Evolutionary conservation across 2,888 invertebrate species (phyloP).

Genomic region (Cactoblastis cactorum): DNA sequence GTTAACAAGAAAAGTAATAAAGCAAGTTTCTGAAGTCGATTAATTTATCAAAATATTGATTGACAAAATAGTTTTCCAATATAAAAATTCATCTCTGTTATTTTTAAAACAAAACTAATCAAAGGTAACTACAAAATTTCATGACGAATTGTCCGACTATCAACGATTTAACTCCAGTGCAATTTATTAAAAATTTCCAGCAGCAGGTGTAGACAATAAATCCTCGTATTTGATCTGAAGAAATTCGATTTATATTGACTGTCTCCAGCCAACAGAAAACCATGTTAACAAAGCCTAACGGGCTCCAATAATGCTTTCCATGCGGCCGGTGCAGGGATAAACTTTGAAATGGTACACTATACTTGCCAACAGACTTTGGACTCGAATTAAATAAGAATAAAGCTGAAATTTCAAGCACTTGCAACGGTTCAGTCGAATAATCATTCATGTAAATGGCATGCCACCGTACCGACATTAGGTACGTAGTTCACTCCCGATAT

Average conservation of each 20-base stretch:
- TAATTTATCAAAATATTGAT: too few relatives aligned
- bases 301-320: conserved; percentile 53
- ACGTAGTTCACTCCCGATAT: conserved; percentile 59
- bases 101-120: too few relatives aligned
- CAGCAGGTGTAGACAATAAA: not conserved
- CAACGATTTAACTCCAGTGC: too few relatives aligned
- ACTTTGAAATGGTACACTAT: conserved; percentile 42
- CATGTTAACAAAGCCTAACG: conserved; percentile 54
- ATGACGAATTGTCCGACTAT: too few relatives aligned
- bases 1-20: too few relatives aligned
- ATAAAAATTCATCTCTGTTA: too few relatives aligned
- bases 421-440: conserved; percentile 48
- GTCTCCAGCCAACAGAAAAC: conserved; percentile 28
- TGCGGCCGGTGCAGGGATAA: conserved; percentile 54
- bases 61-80: too few relatives aligned
- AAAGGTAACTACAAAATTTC: too few relatives aligned
- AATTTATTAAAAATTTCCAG: not conserved
- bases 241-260: conserved; percentile 36
- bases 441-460: conserved; percentile 71
- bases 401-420: conserved; percentile 31
- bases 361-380: conserved; percentile 31
- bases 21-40: too few relatives aligned
- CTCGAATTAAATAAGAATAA: conserved; percentile 30
- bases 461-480: conserved; percentile 58
- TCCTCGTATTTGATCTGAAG: conserved; percentile 19